A percentile compares a stretch with the other conserved stretches of the same genome.
Conservation (phyloP, 2,888 invertebrate genomes). For the Acleris sparsana region DNA sequence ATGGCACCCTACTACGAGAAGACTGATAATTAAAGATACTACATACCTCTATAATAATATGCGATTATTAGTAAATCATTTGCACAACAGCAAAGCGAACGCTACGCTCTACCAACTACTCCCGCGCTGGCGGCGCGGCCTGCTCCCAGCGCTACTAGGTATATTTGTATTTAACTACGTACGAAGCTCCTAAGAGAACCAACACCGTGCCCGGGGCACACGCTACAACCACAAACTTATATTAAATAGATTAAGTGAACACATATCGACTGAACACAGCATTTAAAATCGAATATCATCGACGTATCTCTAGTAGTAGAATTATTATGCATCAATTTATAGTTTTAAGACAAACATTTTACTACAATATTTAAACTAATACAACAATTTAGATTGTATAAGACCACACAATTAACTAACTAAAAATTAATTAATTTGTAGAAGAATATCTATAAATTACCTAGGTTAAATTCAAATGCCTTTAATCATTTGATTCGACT, state of each 20-base stretch:
- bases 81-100: slow-evolving; percentile 24
- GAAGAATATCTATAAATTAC: slow-evolving; percentile 63
- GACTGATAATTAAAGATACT: slow-evolving; percentile 20
- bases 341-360: slow-evolving; percentile 62
- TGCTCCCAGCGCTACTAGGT: slow-evolving; percentile 5
- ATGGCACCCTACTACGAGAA: slow-evolving; percentile 32
- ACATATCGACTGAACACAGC: slow-evolving; percentile 75
- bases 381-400: slow-evolving; percentile 59
- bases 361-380: slow-evolving; percentile 76
- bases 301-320: slow-evolving; percentile 55
- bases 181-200: slow-evolving; percentile 32
- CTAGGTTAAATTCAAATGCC: slow-evolving; percentile 49
- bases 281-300: slow-evolving; percentile 53
- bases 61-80: slow-evolving; percentile 27
- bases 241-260: slow-evolving; percentile 62
- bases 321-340: slow-evolving; percentile 46
- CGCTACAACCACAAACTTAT: slow-evolving; percentile 49
- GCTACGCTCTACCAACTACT: slow-evolving; percentile 28
- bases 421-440: slow-evolving; percentile 57
- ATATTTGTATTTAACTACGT: slow-evolving; percentile 32
- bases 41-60: slow-evolving; percentile 27
- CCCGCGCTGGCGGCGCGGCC: background rate
- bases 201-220: slow-evolving; percentile 30
- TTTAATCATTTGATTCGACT: slow-evolving; percentile 16
- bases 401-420: slow-evolving; percentile 58